These are phyloP conservation scores for Drosophila pachea DNA, from an alignment of 1,140 invertebrate genomes.

Conservation along the genomic window DNA sequence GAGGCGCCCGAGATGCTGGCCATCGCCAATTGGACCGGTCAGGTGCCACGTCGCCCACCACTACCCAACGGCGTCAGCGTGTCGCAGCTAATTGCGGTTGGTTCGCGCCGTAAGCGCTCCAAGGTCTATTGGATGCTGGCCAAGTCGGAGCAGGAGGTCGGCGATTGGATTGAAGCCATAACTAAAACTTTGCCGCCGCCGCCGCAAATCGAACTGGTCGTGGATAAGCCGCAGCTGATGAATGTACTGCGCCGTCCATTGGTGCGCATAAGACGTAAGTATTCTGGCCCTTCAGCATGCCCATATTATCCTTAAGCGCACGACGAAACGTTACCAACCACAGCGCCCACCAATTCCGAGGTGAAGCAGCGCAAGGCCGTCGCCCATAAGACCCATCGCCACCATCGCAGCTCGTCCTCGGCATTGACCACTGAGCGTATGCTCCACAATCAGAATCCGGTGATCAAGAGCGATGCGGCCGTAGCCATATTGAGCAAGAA, in stretches of 20 bases:
- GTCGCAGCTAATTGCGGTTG: conserved; percentile 86
- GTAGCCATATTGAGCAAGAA: conserved; percentile 78
- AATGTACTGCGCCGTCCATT: conserved; percentile 82
- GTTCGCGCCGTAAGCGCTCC: conserved; percentile 81
- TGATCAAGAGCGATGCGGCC: conserved; percentile 76
- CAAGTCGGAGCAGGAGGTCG: conserved; percentile 84
- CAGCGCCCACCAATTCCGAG: conserved; percentile 81
- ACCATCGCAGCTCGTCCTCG: conserved; percentile 46
- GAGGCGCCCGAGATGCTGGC: conserved; percentile 88
- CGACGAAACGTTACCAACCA: background rate
- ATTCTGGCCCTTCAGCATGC: conserved; percentile 10
- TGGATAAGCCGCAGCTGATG: conserved; percentile 82
- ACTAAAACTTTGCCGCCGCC: conserved; percentile 84
- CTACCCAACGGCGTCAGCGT: conserved; percentile 83
- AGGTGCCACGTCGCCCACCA: conserved; percentile 85
- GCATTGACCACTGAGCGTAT: conserved; percentile 54
- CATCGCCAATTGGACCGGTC: conserved; percentile 86
- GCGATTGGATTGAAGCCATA: conserved; percentile 86
- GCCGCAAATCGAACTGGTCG: conserved; percentile 82
- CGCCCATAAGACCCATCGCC: conserved; percentile 38
- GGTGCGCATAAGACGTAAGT: conserved; percentile 82
- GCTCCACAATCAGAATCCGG: conserved; percentile 68
- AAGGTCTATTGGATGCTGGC: conserved; percentile 83
- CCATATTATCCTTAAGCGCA: conserved; percentile 6
- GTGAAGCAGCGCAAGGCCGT: conserved; percentile 74